Evolutionary conservation across 2,797 vertebrate genomes (phyloP), one percentile per base, ranked within the genome.

Genomic region (Karalla daura): DNA sequence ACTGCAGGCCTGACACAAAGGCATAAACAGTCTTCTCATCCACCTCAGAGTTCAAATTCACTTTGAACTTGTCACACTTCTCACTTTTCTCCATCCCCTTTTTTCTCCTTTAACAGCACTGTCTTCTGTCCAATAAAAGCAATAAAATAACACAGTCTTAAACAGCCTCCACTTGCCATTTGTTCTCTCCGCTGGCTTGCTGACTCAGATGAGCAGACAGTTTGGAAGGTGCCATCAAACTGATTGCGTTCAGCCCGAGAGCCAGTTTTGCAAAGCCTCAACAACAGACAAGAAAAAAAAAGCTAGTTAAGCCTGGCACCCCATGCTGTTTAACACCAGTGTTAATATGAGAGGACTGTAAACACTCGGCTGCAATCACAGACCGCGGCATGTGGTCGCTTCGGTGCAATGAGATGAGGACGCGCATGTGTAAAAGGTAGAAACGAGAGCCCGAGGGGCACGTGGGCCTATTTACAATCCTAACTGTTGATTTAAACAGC

Each of bases 321-420:
- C 84, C 90, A 88, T 88, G 86, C 87, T 88, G 89, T 91, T 93
- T 91, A 89, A 94, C 80, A 83, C 74, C 44, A 76, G 89, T 88
- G 91, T 91, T 93, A 92, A 94, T 91, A 90, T 86, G 90, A 54
- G 80, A 82, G 73, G 83, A 87, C 78, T 80, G 88, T 93, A 93
- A 94, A 93, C 90, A 88, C 90, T 64, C 56, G 43, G 73, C 78
- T 83, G 79, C 70, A 90, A 90, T 90, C 80, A 65, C 76, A 84
- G 74, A 64, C 67, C 70, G 10, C 74, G 75, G 76, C 87, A 74
- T 78, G 82, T 62, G 76, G 83, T 71, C 40, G 20, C 68, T 63
- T 52, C 67, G 69, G 73, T 44, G 61, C 78, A 74, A 59, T 15
- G 44, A 66, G 59, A 81, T 62, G 71, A 83, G 71, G 77, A 69